Percentiles rank a stretch among this genome's conserved stretches.
Evolutionary conservation across 64 coral and sea anemone genomes (phyloP).

Genomic region (Anthopleura sola): DNA sequence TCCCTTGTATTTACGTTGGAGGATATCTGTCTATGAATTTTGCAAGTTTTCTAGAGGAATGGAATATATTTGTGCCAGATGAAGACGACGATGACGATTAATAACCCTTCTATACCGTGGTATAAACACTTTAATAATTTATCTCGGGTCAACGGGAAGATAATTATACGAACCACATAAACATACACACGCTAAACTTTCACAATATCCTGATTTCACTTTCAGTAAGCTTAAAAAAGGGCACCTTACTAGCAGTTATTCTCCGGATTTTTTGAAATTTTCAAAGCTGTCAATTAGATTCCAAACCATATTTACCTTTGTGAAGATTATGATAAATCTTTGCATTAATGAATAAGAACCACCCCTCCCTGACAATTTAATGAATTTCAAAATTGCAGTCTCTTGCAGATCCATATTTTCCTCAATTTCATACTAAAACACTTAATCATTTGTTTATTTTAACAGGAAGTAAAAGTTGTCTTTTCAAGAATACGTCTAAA

Average conservation of each 20-base stretch:
- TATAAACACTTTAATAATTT: background rate
- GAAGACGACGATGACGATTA: constrained; percentile 84
- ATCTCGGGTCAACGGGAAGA: background rate
- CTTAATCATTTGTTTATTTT: too few relatives aligned
- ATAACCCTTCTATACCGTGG: background rate
- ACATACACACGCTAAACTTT: background rate
- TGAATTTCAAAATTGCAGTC: too few relatives aligned
- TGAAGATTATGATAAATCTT: too few relatives aligned
- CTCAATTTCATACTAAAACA: too few relatives aligned
- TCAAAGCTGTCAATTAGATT: too few relatives aligned
- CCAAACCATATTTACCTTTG: too few relatives aligned
- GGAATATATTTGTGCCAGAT: constrained; percentile 71
- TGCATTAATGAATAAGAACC: too few relatives aligned
- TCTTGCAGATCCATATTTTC: too few relatives aligned
- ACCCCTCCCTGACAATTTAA: too few relatives aligned
- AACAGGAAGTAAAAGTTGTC: too few relatives aligned
- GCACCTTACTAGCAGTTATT: too few relatives aligned
- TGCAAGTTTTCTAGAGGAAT: constrained; percentile 63
- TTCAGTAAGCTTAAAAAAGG: background rate
- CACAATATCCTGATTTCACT: background rate
- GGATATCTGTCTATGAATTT: constrained; percentile 52
- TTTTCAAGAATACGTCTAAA: background rate
- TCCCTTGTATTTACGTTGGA: constrained; percentile 71
- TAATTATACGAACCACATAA: background rate
- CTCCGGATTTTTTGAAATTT: too few relatives aligned